Evolutionary conservation across 2,113 vertebrate genomes (phyloP).

Genomic region (Peromyscus polionotus): DNA sequence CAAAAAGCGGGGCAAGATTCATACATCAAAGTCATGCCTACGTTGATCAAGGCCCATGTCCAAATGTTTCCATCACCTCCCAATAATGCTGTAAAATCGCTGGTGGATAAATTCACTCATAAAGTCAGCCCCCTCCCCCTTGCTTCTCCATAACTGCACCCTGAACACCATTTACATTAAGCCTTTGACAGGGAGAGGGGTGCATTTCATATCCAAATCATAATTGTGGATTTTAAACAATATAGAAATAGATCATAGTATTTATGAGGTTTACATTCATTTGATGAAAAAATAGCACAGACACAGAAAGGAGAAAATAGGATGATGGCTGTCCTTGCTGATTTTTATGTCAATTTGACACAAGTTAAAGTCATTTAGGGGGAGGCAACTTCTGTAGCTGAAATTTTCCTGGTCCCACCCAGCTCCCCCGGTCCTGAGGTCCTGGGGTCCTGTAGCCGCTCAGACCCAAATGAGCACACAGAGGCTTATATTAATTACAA

Average conservation of each 20-base stretch:
- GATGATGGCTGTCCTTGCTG: neutral
- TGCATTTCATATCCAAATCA: neutral
- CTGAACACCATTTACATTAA: neutral
- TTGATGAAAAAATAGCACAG: constrained; percentile 42
- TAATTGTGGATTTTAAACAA: neutral
- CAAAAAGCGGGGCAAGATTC: neutral
- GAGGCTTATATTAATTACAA: no score
- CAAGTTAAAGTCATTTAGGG: neutral
- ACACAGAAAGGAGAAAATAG: neutral
- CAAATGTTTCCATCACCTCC: neutral
- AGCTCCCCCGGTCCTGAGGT: no score
- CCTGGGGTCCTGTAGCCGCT: no score
- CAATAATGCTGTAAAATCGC: neutral
- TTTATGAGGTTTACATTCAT: neutral
- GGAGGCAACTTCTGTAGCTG: neutral
- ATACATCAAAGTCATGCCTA: neutral
- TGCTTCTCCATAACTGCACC: neutral
- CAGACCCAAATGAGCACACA: no score
- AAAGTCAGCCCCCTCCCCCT: neutral
- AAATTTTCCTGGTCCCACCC: no score
- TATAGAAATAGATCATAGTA: neutral
- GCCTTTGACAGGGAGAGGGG: neutral
- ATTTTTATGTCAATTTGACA: neutral
- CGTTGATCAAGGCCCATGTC: no score
- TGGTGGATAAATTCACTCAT: neutral